Conservation (phyloP, 2,797 vertebrate genomes). For the Carcharodon carcharias region DNA sequence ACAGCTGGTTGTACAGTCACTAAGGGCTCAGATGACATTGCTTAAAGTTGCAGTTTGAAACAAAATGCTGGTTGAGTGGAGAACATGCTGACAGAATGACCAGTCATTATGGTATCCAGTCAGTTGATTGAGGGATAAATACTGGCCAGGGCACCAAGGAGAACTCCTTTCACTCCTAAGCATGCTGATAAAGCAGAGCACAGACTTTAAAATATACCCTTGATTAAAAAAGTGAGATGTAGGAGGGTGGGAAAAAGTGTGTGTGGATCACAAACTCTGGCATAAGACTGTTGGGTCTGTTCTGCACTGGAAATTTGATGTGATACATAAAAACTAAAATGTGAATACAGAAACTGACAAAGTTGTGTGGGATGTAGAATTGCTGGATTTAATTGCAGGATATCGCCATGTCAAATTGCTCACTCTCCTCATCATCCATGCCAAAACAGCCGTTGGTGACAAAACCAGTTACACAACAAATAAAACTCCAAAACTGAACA, state of each 20-base stretch:
- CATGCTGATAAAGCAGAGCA: neutral
- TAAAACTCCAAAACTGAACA: neutral
- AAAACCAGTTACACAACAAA: neutral
- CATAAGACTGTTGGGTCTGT: neutral
- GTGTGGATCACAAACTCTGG: neutral
- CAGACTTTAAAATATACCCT: neutral
- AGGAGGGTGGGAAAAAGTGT: neutral
- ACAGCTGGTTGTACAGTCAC: neutral
- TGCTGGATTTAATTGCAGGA: neutral
- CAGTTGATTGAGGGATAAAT: too few species aligned
- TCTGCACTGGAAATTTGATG: neutral
- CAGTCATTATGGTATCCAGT: neutral
- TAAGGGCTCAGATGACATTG: neutral
- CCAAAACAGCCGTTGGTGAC: neutral
- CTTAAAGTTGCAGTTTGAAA: neutral
- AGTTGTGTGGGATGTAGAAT: neutral
- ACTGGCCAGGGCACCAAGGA: too few species aligned
- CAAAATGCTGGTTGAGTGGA: neutral
- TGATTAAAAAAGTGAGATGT: neutral
- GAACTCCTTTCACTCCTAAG: neutral
- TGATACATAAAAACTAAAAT: neutral
- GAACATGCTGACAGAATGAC: neutral
- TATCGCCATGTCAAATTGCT: neutral
- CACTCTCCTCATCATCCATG: neutral
- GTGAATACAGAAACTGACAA: neutral